Percentiles rank a stretch among this genome's conserved stretches.
phyloP scores from a whole-genome alignment of 2,888 invertebrate species.

The Caenorhabditis sp. region DNA sequence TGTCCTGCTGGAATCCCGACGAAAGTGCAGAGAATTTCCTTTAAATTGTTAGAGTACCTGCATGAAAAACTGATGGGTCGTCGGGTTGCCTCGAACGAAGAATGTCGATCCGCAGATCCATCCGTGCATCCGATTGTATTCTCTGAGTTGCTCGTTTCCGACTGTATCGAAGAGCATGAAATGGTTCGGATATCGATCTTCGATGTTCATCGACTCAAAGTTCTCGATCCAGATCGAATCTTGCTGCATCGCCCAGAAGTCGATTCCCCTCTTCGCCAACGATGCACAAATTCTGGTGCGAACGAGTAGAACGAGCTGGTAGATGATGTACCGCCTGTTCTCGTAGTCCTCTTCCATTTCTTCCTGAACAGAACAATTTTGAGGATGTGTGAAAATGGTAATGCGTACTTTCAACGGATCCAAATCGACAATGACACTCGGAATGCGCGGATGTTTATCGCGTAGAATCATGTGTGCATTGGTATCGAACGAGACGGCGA shows the following conservation, averaged over 20 bases:
- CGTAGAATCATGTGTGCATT: slow-evolving; percentile 52
- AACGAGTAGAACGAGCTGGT: slow-evolving; percentile 67
- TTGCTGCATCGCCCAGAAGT: slow-evolving; percentile 75
- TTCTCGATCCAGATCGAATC: slow-evolving; percentile 71
- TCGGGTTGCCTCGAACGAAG: slow-evolving; percentile 64
- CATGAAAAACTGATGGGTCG: slow-evolving; percentile 66
- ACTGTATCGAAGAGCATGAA: slow-evolving; percentile 69
- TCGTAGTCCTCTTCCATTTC: slow-evolving; percentile 50
- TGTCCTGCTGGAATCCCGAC: no score
- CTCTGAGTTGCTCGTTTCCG: slow-evolving; percentile 69
- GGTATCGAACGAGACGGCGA: slow-evolving; percentile 64
- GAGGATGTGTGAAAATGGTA: no score
- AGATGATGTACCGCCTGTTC: slow-evolving; percentile 68
- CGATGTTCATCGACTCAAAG: slow-evolving; percentile 67
- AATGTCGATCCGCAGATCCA: slow-evolving; percentile 76
- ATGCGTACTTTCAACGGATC: slow-evolving; percentile 56
- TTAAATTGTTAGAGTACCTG: no score
- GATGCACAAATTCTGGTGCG: slow-evolving; percentile 65
- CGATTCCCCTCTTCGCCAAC: slow-evolving; percentile 59
- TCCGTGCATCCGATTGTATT: slow-evolving; percentile 68
- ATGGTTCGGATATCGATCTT: slow-evolving; percentile 57
- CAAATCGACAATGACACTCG: slow-evolving; percentile 65
- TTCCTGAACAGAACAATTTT: slow-evolving; percentile 21
- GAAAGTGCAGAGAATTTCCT: no score
- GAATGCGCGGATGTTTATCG: slow-evolving; percentile 60